Base-by-base conservation (phyloP, 2,113 vertebrate species). In the Camelus dromedarius region DNA sequence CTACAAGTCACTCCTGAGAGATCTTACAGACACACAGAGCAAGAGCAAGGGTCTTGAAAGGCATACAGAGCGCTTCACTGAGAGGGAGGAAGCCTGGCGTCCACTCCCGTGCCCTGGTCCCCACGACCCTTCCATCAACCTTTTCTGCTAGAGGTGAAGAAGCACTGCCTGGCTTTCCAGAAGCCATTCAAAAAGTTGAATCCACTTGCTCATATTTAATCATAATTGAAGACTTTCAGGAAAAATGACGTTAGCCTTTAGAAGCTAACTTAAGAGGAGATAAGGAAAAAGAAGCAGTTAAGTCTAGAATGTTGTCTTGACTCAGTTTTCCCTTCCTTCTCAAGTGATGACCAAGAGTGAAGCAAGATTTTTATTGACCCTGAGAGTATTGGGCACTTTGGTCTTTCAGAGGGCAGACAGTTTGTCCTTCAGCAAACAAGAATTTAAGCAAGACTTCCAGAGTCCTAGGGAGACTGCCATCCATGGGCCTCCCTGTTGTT, bases 191-290 rank as follows among this genome's bases (percentile, higher is more conserved):
- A 38, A 85, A 18, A 50, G 32, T n/a, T 22, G 26, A 96, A 54
- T 89, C 38, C 50, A 77, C 67, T 95, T 50, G n/a, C 28, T 77
- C 22, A 28, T 79, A 11, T 28, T 79, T 95, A 77, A 91, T 82
- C 50, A 32, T 94, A 86, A 85, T 83, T 60, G 38, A 96, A 97
- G 38, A 58, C 42, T 89, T 96, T 60, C 30, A 81, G 26, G 64
- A 35, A 83, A 95, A 93, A 85, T 42, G 67, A 69, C 35, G 69
- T 95, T 64, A 64, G 60, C 56, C 56, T 96, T 96, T 88, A 30
- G 46, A 82, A 92, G 73, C 38, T 32, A n/a, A 85, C 73, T 75
- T 77, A 54, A 92, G 79, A 79, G 50, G 24, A 56, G 26, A 52
- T 13, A n/a, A 73, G 48, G 30, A 38, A 48, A 62, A 56, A 58